phyloP scores from a whole-genome alignment of 2,797 vertebrate genomes.

The Fratercula arctica region DNA sequence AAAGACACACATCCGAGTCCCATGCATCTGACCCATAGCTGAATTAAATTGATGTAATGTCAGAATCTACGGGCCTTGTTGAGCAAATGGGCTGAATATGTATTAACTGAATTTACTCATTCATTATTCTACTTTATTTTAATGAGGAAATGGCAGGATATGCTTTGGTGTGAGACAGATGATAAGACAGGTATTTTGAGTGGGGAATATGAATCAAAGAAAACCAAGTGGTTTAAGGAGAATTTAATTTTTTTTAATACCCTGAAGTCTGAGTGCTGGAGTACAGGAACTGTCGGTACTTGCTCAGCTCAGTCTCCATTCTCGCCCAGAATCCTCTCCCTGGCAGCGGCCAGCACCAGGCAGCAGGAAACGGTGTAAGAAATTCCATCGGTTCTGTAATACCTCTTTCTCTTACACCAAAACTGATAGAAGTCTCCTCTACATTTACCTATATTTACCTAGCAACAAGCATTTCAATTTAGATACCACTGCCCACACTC shows the following conservation, averaged over 20 bases:
- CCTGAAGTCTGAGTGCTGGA: not conserved
- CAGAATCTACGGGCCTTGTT: not conserved
- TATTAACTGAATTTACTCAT: not conserved
- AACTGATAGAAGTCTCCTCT: not conserved
- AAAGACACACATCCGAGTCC: not conserved
- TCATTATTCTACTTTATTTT: constrained; percentile 18
- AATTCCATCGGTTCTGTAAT: not conserved
- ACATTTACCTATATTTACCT: not conserved
- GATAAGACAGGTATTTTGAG: not conserved
- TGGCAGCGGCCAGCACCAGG: not conserved
- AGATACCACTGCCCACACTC: not conserved
- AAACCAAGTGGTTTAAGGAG: not conserved
- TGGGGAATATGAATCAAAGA: not conserved
- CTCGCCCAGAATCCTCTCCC: not conserved
- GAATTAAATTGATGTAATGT: not conserved
- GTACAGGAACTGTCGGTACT: not conserved
- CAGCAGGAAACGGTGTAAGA: not conserved
- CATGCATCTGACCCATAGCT: not conserved
- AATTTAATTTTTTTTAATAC: not conserved
- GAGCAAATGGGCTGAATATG: not conserved
- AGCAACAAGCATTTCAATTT: constrained; percentile 1
- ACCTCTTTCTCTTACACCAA: not conserved
- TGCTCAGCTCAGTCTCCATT: not conserved
- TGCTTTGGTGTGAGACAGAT: not conserved
- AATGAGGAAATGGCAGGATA: constrained; percentile 2